Evolutionary conservation across 2,113 vertebrate species (phyloP).

Genomic region (Lynx canadensis): DNA sequence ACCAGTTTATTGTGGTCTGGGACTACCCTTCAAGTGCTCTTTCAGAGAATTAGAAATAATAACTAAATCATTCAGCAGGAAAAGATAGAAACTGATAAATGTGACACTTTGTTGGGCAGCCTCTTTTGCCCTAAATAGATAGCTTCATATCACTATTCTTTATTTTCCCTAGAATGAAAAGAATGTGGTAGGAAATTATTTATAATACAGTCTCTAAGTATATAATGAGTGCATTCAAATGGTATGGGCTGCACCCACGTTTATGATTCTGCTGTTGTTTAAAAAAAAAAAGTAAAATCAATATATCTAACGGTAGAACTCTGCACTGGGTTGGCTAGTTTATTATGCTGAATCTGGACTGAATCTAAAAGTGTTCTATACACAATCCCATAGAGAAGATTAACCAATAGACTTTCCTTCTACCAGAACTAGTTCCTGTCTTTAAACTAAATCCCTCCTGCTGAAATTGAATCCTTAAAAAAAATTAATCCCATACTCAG

Average conservation of each 20-base stretch:
- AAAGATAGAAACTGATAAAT: not conserved
- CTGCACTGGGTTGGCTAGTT: not conserved
- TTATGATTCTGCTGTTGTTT: not conserved
- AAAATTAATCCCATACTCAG: conserved; percentile 42
- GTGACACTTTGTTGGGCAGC: not conserved
- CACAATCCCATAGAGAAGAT: conserved; percentile 42
- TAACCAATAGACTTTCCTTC: conserved; percentile 32
- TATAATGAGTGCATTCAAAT: conserved; percentile 31
- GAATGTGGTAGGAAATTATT: not conserved
- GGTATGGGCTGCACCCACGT: not conserved
- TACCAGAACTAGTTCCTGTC: conserved; percentile 35
- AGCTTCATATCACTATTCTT: not conserved
- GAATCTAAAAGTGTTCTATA: conserved; percentile 39
- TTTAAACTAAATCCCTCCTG: conserved; percentile 56
- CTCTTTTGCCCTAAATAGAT: not conserved
- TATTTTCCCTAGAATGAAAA: conserved; percentile 4
- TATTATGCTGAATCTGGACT: conserved; percentile 46
- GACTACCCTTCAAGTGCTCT: not conserved
- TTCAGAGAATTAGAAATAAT: conserved; percentile 42
- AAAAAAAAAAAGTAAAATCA: conserved; percentile 9
- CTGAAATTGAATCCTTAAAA: conserved; percentile 68
- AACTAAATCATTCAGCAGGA: not conserved
- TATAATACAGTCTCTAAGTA: not conserved
- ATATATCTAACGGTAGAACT: not conserved
- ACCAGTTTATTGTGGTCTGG: not conserved